Evolutionary conservation across 2,888 invertebrate genomes (phyloP), one percentile per base, ranked within the genome.

Genomic region (Aproaerema taeniolella): DNA sequence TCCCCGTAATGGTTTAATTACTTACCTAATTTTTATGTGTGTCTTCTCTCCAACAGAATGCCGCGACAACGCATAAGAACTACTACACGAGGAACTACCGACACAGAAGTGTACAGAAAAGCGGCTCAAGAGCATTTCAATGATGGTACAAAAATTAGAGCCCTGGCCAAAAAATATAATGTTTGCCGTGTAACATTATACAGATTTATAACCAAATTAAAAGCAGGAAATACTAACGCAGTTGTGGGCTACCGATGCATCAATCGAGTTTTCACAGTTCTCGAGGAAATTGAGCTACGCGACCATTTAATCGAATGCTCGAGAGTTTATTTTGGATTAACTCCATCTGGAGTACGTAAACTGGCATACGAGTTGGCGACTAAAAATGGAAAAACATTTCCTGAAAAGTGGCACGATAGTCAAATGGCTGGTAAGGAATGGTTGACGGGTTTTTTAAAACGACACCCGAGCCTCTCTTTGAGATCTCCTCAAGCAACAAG

Each of bases 311-410:
- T 41, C 29, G 13, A 50, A 38, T 46, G 42, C 35, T 49, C 51
- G 4, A 42, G 50, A 41, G 52, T 52, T 44, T 52, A 53, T 46
- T 54, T 52, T 46, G 50, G 49, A 12, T 43, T 52, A 31, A 14
- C 52, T 35, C 35, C 25, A 28, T 45, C 39, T 38, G 40, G 47
- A 24, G 41, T 45, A 7, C 10, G 45, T 25, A 39, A 38, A 20
- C 15, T 49, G 10, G 38, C 41, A 4, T 45, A 16, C 12, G 45
- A 49, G 11, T 29, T 45, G 5, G 10, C 45, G 1, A 7, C 24
- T 12, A 40, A 42, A 16, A 41, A 49, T 17, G 30, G 47, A 7
- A 13, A 43, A 28, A 40, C 34, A n/a, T 3, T 12, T 15, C 43
- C 45, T 16, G 20, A 5, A 16, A 26, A 31, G 20, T 47, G 44